Conservation (phyloP, 2,113 vertebrate species). For the Tinamus guttatus region DNA sequence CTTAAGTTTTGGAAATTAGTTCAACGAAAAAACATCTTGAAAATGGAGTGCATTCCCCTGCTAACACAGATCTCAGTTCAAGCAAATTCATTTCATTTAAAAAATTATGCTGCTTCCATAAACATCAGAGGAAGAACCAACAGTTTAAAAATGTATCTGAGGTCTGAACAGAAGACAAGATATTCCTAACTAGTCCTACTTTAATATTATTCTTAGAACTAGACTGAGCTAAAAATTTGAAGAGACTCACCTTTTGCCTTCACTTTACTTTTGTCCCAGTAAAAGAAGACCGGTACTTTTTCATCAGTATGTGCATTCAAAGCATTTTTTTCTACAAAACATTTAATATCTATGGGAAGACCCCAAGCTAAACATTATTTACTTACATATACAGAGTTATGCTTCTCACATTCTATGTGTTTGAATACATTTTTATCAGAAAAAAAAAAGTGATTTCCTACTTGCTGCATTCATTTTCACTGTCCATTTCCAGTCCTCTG, state of each 20-base stretch:
- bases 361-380: not conserved
- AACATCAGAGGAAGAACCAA: slow-evolving; percentile 41
- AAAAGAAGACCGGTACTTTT: slow-evolving; percentile 4
- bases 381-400: not conserved
- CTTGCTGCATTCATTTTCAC: not conserved
- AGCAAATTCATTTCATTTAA: not conserved
- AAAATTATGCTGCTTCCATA: slow-evolving; percentile 46
- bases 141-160: slow-evolving; percentile 44
- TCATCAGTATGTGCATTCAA: not conserved
- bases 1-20: not conserved
- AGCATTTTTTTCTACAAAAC: not conserved
- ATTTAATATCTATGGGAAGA: not conserved
- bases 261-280: not conserved
- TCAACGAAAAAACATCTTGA: not conserved
- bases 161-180: slow-evolving; percentile 46
- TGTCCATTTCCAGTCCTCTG: not conserved
- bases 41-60: not conserved
- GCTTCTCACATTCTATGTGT: not conserved
- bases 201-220: slow-evolving; percentile 44
- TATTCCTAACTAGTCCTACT: not conserved
- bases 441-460: not conserved
- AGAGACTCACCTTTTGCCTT: slow-evolving; percentile 25
- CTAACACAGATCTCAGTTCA: slow-evolving; percentile 5
- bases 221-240: not conserved
- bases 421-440: not conserved